Evolutionary conservation across 1,140 invertebrate species (phyloP), one percentile per base, ranked within the genome.

Genomic region (Melipona quadrifasciata): DNA sequence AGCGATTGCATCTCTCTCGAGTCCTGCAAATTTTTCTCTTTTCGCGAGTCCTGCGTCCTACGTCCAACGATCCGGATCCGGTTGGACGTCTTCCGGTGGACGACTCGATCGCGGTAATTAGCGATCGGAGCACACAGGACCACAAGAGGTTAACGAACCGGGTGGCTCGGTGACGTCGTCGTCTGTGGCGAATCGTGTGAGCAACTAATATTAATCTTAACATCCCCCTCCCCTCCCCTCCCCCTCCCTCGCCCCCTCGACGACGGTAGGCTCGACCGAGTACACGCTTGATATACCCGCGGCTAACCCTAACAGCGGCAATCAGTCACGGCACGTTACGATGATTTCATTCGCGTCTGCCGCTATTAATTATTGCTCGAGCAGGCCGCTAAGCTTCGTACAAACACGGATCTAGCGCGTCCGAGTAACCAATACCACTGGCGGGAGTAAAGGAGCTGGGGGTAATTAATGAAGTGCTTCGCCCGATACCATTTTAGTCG

Each of bases 311-410:
- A 88, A 86, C 80, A 47, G 39, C 39, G 39, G 88, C 88, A 82
- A 90, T 90, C 87, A 87, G 89, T 90, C 89, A 90, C 85, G 89
- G 67, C 87, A 47, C 87, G 68, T 90, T 90, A 90, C 85, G 89
- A 90, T 90, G 85, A 89, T 90, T 90, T 89, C 86, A 87, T 90
- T 90, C 89, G 82, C 85, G 85, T 89, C 85, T 81, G 73, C 31
- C 81, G 86, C 85, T 85, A 90, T 90, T 90, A 89, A 90, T 90
- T 90, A 90, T 87, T 76, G 70, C 79, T 61, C 75, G 87, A 84
- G 87, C 55, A 86, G 72, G 34, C 80, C 77, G 39, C 77, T 76
- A 27, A 76, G 73, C 83, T 74, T 74, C 58, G 87, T 83, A 80
- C 58, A 89, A 86, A 89, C 88, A 86, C 75, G 88, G 72, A 65